phyloP scores from a whole-genome alignment of 2,888 invertebrate species.

The Onthophagus sagittarius region DNA sequence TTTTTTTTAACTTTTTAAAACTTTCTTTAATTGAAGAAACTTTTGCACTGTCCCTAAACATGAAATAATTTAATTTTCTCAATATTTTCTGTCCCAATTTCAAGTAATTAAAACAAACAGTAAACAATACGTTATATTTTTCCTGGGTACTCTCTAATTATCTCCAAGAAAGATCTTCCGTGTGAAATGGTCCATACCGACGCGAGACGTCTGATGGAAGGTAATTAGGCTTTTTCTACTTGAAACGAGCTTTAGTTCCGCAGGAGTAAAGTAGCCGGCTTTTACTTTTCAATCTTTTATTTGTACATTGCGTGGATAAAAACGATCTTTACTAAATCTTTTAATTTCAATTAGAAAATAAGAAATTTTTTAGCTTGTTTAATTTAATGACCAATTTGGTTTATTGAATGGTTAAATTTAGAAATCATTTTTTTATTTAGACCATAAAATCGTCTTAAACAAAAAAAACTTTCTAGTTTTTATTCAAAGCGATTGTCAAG shows the following conservation, averaged over 20 bases:
- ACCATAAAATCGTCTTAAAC: neutral
- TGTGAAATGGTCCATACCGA: neutral
- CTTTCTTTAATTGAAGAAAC: too few relatives aligned
- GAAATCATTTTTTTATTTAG: neutral
- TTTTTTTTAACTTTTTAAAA: too few relatives aligned
- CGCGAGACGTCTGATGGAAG: neutral
- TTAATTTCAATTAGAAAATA: too few relatives aligned
- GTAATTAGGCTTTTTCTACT: neutral
- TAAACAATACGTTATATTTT: neutral
- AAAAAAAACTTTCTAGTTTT: constrained; percentile 17
- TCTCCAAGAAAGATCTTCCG: neutral
- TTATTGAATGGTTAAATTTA: neutral
- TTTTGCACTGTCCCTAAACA: too few relatives aligned
- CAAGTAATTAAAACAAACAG: neutral
- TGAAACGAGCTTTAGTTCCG: neutral
- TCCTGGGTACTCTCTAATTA: neutral
- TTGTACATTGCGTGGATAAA: neutral
- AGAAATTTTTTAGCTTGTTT: too few relatives aligned
- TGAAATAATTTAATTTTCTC: too few relatives aligned
- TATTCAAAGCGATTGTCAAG: neutral
- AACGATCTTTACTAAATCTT: too few relatives aligned
- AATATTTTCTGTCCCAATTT: too few relatives aligned
- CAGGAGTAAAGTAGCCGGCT: neutral
- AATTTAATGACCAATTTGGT: too few relatives aligned
- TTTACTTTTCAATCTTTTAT: neutral